Percentiles rank a stretch among this genome's conserved stretches.
phyloP scores from a whole-genome alignment of 2,888 invertebrate species.

The Lamellibrachia columna region DNA sequence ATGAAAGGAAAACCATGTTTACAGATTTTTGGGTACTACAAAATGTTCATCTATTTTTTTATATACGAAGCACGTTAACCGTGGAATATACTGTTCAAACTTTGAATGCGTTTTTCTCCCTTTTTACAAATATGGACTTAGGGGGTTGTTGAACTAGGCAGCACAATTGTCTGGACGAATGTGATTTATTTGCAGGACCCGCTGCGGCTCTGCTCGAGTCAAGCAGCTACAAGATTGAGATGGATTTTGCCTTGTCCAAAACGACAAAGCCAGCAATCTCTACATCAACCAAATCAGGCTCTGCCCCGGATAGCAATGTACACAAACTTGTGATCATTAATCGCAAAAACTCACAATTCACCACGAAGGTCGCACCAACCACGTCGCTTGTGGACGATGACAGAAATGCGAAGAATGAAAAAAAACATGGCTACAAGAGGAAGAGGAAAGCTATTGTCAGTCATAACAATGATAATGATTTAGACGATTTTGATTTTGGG shows the following conservation, averaged over 20 bases:
- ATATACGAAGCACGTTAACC: too few relatives aligned
- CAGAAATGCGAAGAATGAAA: background rate
- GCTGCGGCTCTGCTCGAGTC: background rate
- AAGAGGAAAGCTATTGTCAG: background rate
- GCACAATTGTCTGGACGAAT: too few relatives aligned
- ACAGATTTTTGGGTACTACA: too few relatives aligned
- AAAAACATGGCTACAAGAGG: background rate
- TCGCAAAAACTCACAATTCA: background rate
- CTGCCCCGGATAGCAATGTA: background rate
- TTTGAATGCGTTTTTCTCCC: too few relatives aligned
- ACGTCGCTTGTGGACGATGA: background rate
- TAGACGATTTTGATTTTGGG: background rate
- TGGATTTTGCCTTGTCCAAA: background rate
- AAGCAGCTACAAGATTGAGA: background rate
- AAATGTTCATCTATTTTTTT: too few relatives aligned
- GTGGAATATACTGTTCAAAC: too few relatives aligned
- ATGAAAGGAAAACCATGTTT: too few relatives aligned
- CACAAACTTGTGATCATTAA: background rate
- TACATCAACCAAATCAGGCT: background rate
- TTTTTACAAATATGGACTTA: too few relatives aligned
- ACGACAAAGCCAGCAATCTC: background rate
- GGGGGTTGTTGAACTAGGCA: too few relatives aligned
- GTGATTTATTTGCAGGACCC: background rate
- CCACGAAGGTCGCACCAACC: background rate
- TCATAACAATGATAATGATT: background rate